phyloP scores from a whole-genome alignment of 37 sponge, comb jelly and placozoan species.

The Hormiphora californensis region DNA sequence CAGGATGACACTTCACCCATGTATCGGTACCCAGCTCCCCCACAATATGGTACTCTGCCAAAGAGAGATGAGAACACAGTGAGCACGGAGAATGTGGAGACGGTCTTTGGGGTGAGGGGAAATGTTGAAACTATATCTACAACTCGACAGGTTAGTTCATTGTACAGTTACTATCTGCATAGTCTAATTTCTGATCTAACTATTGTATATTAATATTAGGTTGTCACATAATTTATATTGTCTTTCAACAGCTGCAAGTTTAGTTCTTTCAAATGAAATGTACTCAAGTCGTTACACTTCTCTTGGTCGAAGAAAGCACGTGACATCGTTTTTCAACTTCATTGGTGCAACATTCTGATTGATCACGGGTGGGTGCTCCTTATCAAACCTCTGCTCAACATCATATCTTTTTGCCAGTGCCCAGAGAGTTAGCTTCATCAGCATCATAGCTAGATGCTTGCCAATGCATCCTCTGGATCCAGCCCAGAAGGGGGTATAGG shows the following conservation, averaged over 20 bases:
- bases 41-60: too few species aligned
- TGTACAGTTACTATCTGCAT: not conserved
- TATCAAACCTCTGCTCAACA: not conserved
- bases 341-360: not conserved
- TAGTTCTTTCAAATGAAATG: too few species aligned
- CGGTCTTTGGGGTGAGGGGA: slow-evolving; percentile 52
- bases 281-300: too few species aligned
- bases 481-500: not conserved
- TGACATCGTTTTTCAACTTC: not conserved
- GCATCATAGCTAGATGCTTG: not conserved
- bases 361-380: not conserved
- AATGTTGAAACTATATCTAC: not conserved
- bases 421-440: slow-evolving; percentile 1
- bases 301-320: too few species aligned
- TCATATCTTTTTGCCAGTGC: not conserved
- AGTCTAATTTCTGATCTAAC: not conserved
- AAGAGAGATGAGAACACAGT: not conserved
- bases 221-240: too few species aligned
- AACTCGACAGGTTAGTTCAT: not conserved
- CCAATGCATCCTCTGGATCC: not conserved
- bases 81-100: not conserved
- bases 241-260: too few species aligned
- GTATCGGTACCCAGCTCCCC: too few species aligned
- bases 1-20: too few species aligned
- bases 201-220: too few species aligned